Evolutionary conservation across 2,888 invertebrate species (phyloP).

Genomic region (Drosophila lacicola): DNA sequence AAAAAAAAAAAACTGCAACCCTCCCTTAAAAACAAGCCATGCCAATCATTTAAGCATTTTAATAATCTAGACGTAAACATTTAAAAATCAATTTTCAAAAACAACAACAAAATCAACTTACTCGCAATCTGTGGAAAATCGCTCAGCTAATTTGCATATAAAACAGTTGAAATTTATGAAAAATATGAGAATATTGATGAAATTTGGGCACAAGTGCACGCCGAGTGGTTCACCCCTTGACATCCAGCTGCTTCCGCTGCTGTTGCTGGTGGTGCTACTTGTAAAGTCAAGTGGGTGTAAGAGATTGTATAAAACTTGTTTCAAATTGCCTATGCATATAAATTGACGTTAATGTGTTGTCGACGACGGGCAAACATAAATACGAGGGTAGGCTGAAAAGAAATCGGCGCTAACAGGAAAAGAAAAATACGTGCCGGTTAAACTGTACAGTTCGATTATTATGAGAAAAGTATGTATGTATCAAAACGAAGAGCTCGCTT

Average conservation of each 20-base stretch:
- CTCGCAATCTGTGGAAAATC: slow-evolving; percentile 68
- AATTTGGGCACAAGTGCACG: slow-evolving; percentile 67
- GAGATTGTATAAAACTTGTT: slow-evolving; percentile 85
- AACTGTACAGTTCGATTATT: too few species aligned
- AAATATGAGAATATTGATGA: slow-evolving; percentile 79
- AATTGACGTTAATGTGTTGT: slow-evolving; percentile 84
- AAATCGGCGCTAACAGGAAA: too few species aligned
- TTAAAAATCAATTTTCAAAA: slow-evolving; percentile 69
- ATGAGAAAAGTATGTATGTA: too few species aligned
- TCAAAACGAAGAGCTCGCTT: too few species aligned
- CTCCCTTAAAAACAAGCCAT: neutral
- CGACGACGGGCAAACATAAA: slow-evolving; percentile 64
- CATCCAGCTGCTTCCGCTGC: slow-evolving; percentile 5
- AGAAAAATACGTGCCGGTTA: too few species aligned
- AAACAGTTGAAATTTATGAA: slow-evolving; percentile 82
- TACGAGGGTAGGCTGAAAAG: neutral
- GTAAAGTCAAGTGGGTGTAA: slow-evolving; percentile 84
- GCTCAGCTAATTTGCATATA: slow-evolving; percentile 84
- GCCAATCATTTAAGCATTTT: slow-evolving; percentile 80
- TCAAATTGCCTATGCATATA: slow-evolving; percentile 86
- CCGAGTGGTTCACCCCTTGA: slow-evolving; percentile 54
- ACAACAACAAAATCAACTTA: slow-evolving; percentile 54
- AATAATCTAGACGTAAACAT: slow-evolving; percentile 68
- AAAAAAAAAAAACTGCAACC: neutral
- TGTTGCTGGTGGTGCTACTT: slow-evolving; percentile 36